These are phyloP conservation scores for Hedychridium roseum DNA, from an alignment of 2,888 invertebrate species.

Conservation along the genomic window DNA sequence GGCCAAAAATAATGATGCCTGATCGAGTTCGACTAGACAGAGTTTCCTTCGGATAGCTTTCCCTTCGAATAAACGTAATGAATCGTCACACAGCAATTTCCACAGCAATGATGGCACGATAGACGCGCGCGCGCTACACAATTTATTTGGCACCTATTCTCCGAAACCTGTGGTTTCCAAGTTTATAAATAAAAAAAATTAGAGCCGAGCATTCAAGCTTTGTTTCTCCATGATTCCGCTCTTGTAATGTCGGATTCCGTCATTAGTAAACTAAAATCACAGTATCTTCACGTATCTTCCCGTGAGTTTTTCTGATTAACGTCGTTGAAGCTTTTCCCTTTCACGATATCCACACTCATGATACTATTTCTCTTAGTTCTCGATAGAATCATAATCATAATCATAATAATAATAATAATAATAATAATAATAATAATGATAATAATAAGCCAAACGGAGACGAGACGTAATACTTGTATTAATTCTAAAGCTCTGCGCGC, in stretches of 20 bases:
- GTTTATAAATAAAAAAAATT: background rate
- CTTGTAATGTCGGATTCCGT: slow-evolving; percentile 4
- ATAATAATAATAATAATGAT: no score
- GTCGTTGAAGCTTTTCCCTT: slow-evolving; percentile 15
- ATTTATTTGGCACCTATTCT: background rate
- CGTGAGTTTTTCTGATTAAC: slow-evolving; percentile 4
- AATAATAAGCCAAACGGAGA: no score
- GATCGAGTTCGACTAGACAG: no score
- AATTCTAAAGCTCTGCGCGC: no score
- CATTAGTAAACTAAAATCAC: slow-evolving; percentile 49
- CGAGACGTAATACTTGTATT: no score
- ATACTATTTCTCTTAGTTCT: slow-evolving; percentile 12
- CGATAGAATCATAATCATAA: slow-evolving; percentile 2
- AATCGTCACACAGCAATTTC: background rate
- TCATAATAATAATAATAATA: no score
- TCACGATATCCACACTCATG: no score
- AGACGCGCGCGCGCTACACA: no score
- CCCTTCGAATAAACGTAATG: no score
- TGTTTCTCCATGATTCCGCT: background rate
- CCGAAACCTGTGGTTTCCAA: background rate
- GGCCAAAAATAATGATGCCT: no score
- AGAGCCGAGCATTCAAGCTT: background rate
- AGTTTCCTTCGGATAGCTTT: no score
- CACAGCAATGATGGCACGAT: no score
- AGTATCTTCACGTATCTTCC: slow-evolving; percentile 29